A percentile compares a stretch with the other conserved stretches of the same genome.
Evolutionary conservation across 2,113 vertebrate genomes (phyloP).

Genomic region (Tenrec ecaudatus): DNA sequence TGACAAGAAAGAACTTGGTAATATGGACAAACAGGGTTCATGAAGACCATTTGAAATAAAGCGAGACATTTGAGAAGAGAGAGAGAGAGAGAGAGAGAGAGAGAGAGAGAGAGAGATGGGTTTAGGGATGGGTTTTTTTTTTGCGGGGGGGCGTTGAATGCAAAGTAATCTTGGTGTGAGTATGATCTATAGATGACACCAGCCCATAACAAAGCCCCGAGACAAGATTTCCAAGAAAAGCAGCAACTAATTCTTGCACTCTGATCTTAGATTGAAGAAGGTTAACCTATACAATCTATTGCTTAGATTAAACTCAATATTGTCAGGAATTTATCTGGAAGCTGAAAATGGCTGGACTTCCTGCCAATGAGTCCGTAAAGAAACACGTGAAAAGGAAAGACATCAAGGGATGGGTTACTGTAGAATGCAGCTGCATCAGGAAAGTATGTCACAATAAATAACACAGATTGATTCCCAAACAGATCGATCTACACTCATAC

Average conservation of each 20-base stretch:
- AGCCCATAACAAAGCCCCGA: neutral
- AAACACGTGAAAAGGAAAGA: neutral
- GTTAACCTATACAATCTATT: neutral
- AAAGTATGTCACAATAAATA: neutral
- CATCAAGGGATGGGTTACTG: too few species aligned
- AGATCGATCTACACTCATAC: accelerated
- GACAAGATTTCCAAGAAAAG: slow-evolving; percentile 14
- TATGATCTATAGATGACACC: slow-evolving; percentile 5
- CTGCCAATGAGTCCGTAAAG: neutral
- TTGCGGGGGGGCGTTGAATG: neutral
- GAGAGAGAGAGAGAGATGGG: too few species aligned
- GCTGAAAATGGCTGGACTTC: neutral
- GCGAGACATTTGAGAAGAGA: neutral
- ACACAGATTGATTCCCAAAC: neutral
- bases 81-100: neutral
- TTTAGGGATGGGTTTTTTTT: neutral
- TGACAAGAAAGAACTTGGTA: neutral
- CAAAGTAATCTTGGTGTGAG: neutral
- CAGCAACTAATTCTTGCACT: neutral
- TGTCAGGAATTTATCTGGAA: slow-evolving; percentile 10
- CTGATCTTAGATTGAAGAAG: neutral
- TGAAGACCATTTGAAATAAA: neutral
- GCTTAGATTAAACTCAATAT: neutral
- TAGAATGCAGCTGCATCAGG: neutral
- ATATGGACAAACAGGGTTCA: neutral